Conservation (phyloP, 1,140 invertebrate species). For the Platyura marginata region DNA sequence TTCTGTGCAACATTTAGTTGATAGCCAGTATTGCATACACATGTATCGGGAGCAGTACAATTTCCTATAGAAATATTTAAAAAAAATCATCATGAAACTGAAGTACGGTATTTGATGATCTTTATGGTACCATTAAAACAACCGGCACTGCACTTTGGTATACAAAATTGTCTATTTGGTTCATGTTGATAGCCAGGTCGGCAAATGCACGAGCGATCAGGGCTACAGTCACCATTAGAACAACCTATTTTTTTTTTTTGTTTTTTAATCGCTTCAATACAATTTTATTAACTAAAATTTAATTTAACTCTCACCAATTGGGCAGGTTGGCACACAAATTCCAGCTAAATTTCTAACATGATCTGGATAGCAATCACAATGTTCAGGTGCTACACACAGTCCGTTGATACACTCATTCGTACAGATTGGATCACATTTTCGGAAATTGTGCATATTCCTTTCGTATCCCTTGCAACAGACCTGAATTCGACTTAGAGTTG, state of each 20-base stretch:
- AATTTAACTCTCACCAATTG: too few relatives aligned
- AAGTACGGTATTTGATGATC: too few relatives aligned
- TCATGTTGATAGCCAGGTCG: conserved; percentile 39
- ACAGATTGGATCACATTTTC: conserved; percentile 34
- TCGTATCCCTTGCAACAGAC: conserved; percentile 41
- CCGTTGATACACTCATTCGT: conserved; percentile 33
- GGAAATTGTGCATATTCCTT: conserved; percentile 32
- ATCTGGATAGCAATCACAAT: conserved; percentile 38
- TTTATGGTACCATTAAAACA: conserved; percentile 33
- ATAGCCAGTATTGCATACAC: conserved; percentile 28
- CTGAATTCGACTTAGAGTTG: conserved; percentile 34
- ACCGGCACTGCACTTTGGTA: conserved; percentile 32
- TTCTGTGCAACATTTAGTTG: conserved; percentile 13
- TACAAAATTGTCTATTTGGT: conserved; percentile 27
- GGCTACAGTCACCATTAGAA: conserved; percentile 29
- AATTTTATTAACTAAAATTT: too few relatives aligned
- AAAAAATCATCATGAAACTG: too few relatives aligned
- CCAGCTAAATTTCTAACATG: conserved; percentile 27
- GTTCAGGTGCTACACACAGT: conserved; percentile 34
- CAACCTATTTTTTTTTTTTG: too few relatives aligned
- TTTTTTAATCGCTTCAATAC: too few relatives aligned
- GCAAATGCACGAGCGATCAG: conserved; percentile 33
- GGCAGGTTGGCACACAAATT: conserved; percentile 22
- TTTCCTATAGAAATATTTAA: too few relatives aligned
- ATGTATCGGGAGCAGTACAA: conserved; percentile 35